Base-by-base conservation (phyloP, 2,888 invertebrate species). In the Oscheius sp. region DNA sequence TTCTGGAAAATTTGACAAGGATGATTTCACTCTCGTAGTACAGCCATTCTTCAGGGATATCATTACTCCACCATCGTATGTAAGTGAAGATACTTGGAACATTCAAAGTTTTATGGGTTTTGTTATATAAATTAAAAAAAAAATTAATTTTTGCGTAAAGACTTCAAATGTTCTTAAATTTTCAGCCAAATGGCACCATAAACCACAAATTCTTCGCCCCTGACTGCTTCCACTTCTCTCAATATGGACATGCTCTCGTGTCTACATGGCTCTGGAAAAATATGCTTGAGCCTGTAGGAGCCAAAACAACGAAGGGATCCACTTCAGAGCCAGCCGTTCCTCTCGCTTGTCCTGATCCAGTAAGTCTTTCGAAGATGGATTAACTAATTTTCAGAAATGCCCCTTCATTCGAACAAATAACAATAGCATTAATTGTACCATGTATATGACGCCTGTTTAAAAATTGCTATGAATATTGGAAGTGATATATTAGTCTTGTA, bases 191-290 rank as follows among this genome's bases (percentile, higher is more conserved):
- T 17, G 57, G 57, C 12, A 33, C 38, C 8, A 38, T 44, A 44
- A 57, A 57, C 17, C 71, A 75, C 61, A 68, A 54, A 5, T 80
- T 78, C 68, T 80, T 80, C 49, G 76, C 80, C 2, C 80, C 81
- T 5, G 82, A 82, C 67, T 82, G 82, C 61, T 82, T 81, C 79
- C 82, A 82, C 66, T 82, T 82, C 54, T 75, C 81, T 0, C 78
- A 77, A 67, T 75, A 68, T 54, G 80, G 80, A 14, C 82, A 82
- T 67, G 78, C 75, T 28, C 63, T 79, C 22, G 77, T 77, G 36
- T 68, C 78, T 41, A 72, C 73, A 6, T 71, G 72, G 64, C 51
- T 81, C 45, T 82, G 82, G 82, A 80, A 81, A 26, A 82, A 82
- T 66, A 80, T 82, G 28, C 56, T 82, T 2, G 73, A 80, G 44